Conservation (phyloP, 2,113 vertebrate species). For the Scartelaos histophorus region DNA sequence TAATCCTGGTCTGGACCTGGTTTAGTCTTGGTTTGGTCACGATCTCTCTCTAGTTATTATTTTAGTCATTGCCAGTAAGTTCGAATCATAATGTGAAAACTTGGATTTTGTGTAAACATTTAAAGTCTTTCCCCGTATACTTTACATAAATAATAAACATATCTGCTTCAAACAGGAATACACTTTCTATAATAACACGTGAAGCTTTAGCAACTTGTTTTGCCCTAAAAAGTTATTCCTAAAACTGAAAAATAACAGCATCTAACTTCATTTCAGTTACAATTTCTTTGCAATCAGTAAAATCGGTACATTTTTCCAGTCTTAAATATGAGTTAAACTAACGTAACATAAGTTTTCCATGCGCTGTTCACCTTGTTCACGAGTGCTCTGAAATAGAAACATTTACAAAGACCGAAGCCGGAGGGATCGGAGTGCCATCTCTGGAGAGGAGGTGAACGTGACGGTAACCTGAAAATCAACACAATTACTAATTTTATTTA, state of each 20-base stretch:
- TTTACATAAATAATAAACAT: background rate
- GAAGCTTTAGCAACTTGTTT: background rate
- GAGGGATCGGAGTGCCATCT: slow-evolving; percentile 87
- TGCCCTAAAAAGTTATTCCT: background rate
- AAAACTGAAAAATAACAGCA: background rate
- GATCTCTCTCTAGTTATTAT: background rate
- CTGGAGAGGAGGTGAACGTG: slow-evolving; percentile 92
- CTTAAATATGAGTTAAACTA: background rate
- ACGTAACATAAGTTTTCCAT: background rate
- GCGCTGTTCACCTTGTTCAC: slow-evolving; percentile 18
- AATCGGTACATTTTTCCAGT: background rate
- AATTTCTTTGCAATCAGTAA: background rate
- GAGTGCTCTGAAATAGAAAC: slow-evolving; percentile 73
- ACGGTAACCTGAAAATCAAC: slow-evolving; percentile 83
- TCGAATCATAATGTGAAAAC: background rate
- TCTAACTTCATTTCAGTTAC: background rate
- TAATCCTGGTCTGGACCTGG: background rate
- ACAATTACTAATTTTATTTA: background rate
- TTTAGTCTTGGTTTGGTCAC: background rate
- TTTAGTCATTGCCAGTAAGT: background rate
- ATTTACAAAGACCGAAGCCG: slow-evolving; percentile 90
- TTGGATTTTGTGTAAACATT: background rate
- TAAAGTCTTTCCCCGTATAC: background rate
- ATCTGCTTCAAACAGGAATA: background rate
- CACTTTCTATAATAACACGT: background rate